phyloP scores from a whole-genome alignment of 1,140 invertebrate species.

The Drosophila gunungcola region DNA sequence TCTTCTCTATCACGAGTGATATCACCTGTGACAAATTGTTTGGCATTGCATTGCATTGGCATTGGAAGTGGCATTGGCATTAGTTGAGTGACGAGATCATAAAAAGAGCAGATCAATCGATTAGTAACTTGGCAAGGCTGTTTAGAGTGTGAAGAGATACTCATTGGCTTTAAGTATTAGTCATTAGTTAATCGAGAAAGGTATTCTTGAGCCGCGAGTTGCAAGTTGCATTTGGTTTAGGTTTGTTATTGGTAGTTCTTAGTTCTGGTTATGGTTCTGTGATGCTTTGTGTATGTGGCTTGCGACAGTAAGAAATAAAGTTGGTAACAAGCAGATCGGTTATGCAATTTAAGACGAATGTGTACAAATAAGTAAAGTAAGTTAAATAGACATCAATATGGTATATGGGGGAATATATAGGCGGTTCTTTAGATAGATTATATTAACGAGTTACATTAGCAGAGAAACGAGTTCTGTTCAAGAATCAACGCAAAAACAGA shows the following conservation, averaged over 20 bases:
- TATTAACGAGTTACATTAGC: constrained; percentile 66
- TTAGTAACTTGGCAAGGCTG: constrained; percentile 56
- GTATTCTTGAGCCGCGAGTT: constrained; percentile 70
- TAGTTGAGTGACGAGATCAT: constrained; percentile 28
- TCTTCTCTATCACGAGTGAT: constrained; percentile 88
- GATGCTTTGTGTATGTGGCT: constrained; percentile 36
- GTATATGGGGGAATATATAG: constrained; percentile 53
- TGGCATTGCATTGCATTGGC: constrained; percentile 5
- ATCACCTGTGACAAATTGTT: constrained; percentile 85
- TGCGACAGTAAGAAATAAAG: constrained; percentile 67
- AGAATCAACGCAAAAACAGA: constrained; percentile 56
- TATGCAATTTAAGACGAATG: constrained; percentile 66
- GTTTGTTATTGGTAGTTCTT: constrained; percentile 16
- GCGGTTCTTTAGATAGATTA: constrained; percentile 59
- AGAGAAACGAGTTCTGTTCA: constrained; percentile 55
- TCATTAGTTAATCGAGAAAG: constrained; percentile 75
- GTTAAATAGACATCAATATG: constrained; percentile 74
- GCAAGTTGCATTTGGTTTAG: constrained; percentile 39
- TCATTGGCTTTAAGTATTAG: constrained; percentile 52
- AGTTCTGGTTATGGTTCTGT: constrained; percentile 39
- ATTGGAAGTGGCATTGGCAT: constrained; percentile 12
- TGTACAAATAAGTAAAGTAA: constrained; percentile 55
- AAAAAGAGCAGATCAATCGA: constrained; percentile 54
- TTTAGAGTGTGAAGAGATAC: constrained; percentile 53
- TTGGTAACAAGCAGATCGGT: constrained; percentile 70